Conservation (phyloP, 2,888 invertebrate genomes). For the Cataglyphis livida region DNA sequence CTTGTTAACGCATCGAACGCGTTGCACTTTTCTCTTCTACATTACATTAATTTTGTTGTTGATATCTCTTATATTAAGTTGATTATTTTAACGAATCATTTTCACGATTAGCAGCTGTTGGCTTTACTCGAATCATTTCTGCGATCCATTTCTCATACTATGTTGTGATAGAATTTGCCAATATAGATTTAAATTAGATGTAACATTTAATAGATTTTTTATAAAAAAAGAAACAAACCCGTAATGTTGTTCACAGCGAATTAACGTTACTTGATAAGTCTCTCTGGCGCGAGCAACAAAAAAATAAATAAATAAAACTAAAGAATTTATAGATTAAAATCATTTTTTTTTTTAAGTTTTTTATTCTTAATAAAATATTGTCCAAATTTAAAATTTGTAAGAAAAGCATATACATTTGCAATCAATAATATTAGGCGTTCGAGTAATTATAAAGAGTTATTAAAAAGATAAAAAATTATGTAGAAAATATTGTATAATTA, state of each 20-base stretch:
- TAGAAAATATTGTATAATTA: background rate
- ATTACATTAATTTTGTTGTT: conserved; percentile 16
- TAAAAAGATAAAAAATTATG: background rate
- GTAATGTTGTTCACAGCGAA: background rate
- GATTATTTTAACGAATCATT: conserved; percentile 25
- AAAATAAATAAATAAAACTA: background rate
- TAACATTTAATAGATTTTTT: conserved; percentile 3
- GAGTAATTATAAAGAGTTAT: background rate
- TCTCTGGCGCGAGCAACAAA: background rate
- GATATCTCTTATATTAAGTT: conserved; percentile 1
- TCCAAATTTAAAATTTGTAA: background rate
- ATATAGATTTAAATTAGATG: conserved; percentile 9
- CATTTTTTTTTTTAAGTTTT: background rate
- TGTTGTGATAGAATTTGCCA: conserved; percentile 6
- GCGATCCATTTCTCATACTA: conserved; percentile 1
- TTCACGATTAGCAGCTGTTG: background rate
- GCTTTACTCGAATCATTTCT: conserved; percentile 24
- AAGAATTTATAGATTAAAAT: background rate
- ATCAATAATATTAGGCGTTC: background rate
- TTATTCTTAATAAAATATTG: background rate
- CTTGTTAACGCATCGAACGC: conserved; percentile 12
- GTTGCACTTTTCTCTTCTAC: conserved; percentile 24
- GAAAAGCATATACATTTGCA: background rate
- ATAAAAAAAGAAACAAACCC: background rate
- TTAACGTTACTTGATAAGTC: background rate